Evolutionary conservation across 2,113 vertebrate genomes (phyloP), one percentile per base, ranked within the genome.

Genomic region (Dipodomys spectabilis): DNA sequence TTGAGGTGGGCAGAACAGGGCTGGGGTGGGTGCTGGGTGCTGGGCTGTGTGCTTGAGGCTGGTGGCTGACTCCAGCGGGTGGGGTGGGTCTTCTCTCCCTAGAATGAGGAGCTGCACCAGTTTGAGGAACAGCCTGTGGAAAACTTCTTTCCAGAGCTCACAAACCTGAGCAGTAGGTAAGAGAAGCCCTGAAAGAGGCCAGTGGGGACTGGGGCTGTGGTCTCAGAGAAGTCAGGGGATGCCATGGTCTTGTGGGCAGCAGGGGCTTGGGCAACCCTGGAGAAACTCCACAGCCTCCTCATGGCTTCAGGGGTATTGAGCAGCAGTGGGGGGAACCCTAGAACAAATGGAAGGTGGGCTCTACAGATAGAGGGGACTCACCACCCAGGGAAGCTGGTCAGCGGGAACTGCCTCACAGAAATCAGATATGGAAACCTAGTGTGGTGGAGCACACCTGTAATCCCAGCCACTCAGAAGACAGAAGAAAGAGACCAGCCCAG

Each of bases 51-150:
- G 30, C 53, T 1, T 2, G 35, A 35, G 60, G 8, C 82, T 19
- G 22, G 12, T 5, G 2, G 12, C 87, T 82, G 8, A 91, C 64
- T 27, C n/a, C 20, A 13, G 23, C 15, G 27, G 62, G 6, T 10
- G 27, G 30, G 19, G 4, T 0, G n/a, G 35, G 57, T 82, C 73
- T 95, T 28, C 30, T 68, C 74, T 4, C 27, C n/a, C 60, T 97
- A 99, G 99, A 99, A 99, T 0, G 99, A 98, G 67, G 98, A 98
- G 8, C 97, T 99, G 44, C 99, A 99, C 93, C 99, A 99, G 97
- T 99, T 99, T 98, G 99, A 99, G 82, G 99, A 99, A 92, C 99
- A 99, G 95, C 98, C 99, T 0, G 98, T 99, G 86, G 98, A 99
- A 94, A 98, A 96, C 81, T 98, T 99, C 82, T 99, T 99, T 94